Evolutionary conservation across 2,888 invertebrate species (phyloP), one percentile per base, ranked within the genome.

Genomic region (Nymphalis polychloros): DNA sequence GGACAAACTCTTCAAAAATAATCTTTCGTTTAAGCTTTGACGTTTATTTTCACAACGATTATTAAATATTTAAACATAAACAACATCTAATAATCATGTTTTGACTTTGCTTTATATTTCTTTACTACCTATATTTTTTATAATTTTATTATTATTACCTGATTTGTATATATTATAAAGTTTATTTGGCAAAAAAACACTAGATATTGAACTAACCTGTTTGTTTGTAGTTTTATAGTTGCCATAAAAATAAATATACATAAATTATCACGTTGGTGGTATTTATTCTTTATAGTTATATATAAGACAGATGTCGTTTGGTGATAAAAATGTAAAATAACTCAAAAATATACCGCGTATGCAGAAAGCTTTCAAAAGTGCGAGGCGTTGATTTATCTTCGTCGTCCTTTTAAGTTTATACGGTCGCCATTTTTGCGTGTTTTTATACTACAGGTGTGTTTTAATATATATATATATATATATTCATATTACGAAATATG

Each of bases 231-330:
- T 27, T n/a, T 17, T 55, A 55, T 27, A 4, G 27, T 31, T 31
- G 0, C 27, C 17, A 55, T 27, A 55, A 55, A 53, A 17, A 55
- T 16, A 17, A n/a, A 17, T 55, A 23, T 31, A 31, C 27, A 77
- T 83, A 81, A 82, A 82, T 82, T 77, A 81, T 72, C 50, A 6
- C 52, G 13, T 52, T 27, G 31, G 27, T n/a, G 70, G 79, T 82
- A 84, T 84, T 78, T 79, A 84, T 81, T 78, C 74, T 69, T 69
- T 67, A 41, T 41, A 17, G 53, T 77, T 78, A 84, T 82, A 86
- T 83, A 83, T 77, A 72, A 69, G 76, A 79, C 83, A 84, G 81
- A 83, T 79, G 82, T 78, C 78, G 73, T 75, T 74, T 62, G 67
- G 64, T 73, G 75, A 59, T 75, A 76, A 72, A 77, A 76, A 78